phyloP scores from a whole-genome alignment of 2,888 invertebrate genomes.

The Hipparchia semele region DNA sequence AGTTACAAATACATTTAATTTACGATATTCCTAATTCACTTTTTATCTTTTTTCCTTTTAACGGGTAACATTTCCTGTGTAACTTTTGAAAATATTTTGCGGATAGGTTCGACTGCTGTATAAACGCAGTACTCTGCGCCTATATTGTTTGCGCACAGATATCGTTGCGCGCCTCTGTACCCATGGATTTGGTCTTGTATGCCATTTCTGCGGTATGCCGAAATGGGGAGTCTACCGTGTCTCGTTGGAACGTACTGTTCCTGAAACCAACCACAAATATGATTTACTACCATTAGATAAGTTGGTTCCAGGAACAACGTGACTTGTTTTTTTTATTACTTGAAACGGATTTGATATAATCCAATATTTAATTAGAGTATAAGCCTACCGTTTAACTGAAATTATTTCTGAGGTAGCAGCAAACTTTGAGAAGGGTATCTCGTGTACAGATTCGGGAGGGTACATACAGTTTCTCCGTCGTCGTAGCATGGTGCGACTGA shows the following conservation, averaged over 20 bases:
- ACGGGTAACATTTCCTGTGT: slow-evolving; percentile 64
- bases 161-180: slow-evolving; percentile 68
- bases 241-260: slow-evolving; percentile 75
- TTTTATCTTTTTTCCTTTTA: slow-evolving; percentile 60
- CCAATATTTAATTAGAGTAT: too few species aligned
- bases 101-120: slow-evolving; percentile 63
- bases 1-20: neutral
- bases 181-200: slow-evolving; percentile 75
- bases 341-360: neutral
- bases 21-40: slow-evolving; percentile 33
- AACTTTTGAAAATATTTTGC: slow-evolving; percentile 57
- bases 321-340: neutral
- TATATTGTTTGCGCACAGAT: slow-evolving; percentile 57
- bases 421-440: too few species aligned
- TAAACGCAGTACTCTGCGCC: slow-evolving; percentile 51
- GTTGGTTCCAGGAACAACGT: slow-evolving; percentile 48
- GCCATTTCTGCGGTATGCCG: slow-evolving; percentile 70
- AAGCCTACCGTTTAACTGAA: too few species aligned
- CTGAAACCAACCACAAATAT: slow-evolving; percentile 72
- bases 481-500: too few species aligned
- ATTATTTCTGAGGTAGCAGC: too few species aligned
- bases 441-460: too few species aligned
- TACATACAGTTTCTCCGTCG: too few species aligned
- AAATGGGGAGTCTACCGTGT: slow-evolving; percentile 68
- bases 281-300: slow-evolving; percentile 35